Percentiles rank a stretch among this genome's conserved stretches.
Evolutionary conservation across 2,888 invertebrate species (phyloP).

Genomic region (Idaea dimidiata): DNA sequence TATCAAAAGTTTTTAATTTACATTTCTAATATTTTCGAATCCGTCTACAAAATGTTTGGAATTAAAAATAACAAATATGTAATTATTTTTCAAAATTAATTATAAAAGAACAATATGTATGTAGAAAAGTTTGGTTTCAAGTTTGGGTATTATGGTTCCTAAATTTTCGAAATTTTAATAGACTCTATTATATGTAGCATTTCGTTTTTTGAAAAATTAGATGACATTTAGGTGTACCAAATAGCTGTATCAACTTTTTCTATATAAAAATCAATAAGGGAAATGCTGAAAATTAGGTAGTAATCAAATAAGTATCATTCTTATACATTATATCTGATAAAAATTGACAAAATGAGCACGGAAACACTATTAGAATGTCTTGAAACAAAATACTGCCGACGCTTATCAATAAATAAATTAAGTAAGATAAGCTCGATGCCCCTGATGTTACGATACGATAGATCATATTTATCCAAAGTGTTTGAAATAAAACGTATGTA

Average conservation of each 20-base stretch:
- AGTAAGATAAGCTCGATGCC: constrained; percentile 58
- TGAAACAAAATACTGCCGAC: constrained; percentile 73
- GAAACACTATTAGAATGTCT: constrained; percentile 75
- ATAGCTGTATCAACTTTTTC: constrained; percentile 79
- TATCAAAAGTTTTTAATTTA: constrained; percentile 66
- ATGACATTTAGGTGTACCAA: constrained; percentile 77
- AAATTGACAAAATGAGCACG: constrained; percentile 72
- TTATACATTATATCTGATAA: constrained; percentile 57
- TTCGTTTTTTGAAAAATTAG: constrained; percentile 76
- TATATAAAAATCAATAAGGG: constrained; percentile 73
- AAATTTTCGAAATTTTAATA: constrained; percentile 81
- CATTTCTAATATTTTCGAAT: constrained; percentile 71
- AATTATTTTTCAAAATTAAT: constrained; percentile 77
- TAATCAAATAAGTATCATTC: constrained; percentile 73
- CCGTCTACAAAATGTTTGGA: constrained; percentile 78
- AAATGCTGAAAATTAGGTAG: constrained; percentile 74
- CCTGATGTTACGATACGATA: constrained; percentile 28
- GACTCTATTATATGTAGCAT: constrained; percentile 78
- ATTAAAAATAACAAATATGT: constrained; percentile 66
- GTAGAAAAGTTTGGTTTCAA: constrained; percentile 74
- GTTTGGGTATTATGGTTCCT: constrained; percentile 82
- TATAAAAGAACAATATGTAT: constrained; percentile 69
- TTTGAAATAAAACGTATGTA: constrained; percentile 43
- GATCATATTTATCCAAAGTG: constrained; percentile 27
- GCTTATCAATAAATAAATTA: constrained; percentile 58